phyloP scores from a whole-genome alignment of 2,797 vertebrate genomes.

The Triplophysa bombifrons region DNA sequence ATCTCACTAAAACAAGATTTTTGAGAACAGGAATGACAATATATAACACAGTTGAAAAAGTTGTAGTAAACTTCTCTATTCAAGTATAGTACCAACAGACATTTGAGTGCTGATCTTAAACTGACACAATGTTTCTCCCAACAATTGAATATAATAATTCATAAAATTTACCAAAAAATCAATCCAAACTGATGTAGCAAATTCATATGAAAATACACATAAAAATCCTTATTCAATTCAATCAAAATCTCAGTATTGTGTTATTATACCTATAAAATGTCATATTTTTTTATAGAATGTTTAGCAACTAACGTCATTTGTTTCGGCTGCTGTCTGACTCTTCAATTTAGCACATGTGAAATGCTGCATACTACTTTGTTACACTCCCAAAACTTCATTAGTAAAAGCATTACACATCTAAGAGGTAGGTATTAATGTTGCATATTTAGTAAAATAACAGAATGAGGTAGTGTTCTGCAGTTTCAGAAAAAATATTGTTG shows the following conservation, averaged over 20 bases:
- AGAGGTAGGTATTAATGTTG: constrained; percentile 50
- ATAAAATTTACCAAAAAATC: background rate
- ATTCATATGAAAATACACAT: background rate
- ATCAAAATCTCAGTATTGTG: background rate
- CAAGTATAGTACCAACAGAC: background rate
- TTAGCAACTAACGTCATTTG: background rate
- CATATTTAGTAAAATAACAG: constrained; percentile 1
- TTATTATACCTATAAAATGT: constrained; percentile 5
- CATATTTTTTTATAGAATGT: background rate
- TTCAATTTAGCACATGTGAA: background rate
- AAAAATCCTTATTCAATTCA: background rate
- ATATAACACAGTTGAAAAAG: background rate
- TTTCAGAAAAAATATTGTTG: background rate
- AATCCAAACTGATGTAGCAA: background rate
- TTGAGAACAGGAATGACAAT: background rate
- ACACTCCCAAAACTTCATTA: background rate
- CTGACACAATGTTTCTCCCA: background rate
- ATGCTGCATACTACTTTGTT: background rate
- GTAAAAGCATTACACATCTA: background rate
- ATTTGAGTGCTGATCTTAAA: background rate
- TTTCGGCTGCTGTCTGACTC: background rate
- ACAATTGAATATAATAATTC: background rate
- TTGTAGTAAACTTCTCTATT: background rate
- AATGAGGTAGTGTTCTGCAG: constrained; percentile 46
- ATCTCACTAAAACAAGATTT: background rate